A percentile compares a stretch with the other conserved stretches of the same genome.
These are phyloP conservation scores for Blera fallax DNA, from an alignment of 2,888 invertebrate genomes.

Conservation along the genomic window DNA sequence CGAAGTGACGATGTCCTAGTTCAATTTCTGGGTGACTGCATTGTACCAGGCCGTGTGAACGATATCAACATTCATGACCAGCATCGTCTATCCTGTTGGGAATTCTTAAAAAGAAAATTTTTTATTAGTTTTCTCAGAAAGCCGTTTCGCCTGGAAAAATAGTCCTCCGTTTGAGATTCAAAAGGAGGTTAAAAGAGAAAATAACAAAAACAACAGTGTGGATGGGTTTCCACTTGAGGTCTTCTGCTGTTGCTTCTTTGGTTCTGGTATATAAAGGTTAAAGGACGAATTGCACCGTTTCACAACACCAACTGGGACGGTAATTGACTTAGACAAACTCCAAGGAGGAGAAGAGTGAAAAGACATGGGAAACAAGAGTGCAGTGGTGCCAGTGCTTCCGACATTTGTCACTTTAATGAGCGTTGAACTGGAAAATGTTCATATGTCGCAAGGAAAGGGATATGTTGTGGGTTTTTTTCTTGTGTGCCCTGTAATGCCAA, in stretches of 20 bases:
- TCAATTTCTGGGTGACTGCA: slow-evolving; percentile 61
- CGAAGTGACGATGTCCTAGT: slow-evolving; percentile 40
- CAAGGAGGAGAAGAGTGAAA: not conserved
- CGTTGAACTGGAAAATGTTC: slow-evolving; percentile 34
- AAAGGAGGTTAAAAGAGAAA: slow-evolving; percentile 1
- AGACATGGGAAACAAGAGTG: not conserved
- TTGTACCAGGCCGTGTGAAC: slow-evolving; percentile 19
- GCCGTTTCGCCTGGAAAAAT: not conserved
- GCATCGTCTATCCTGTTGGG: slow-evolving; percentile 26
- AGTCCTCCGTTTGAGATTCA: not conserved
- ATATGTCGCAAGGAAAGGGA: not conserved
- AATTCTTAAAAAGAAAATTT: slow-evolving; percentile 37
- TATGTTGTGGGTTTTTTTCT: not conserved
- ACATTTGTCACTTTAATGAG: slow-evolving; percentile 38
- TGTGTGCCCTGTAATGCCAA: not conserved
- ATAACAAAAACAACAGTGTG: not conserved
- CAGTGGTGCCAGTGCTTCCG: not conserved
- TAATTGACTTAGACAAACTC: slow-evolving; percentile 12
- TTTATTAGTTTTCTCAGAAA: slow-evolving; percentile 41
- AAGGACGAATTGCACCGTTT: slow-evolving; percentile 11
- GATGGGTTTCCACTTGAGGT: slow-evolving; percentile 17
- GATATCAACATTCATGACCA: slow-evolving; percentile 63
- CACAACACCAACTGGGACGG: not conserved
- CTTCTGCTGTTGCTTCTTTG: slow-evolving; percentile 1
- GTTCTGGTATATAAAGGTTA: not conserved